A percentile compares a stretch with the other conserved stretches of the same genome.
Conservation (phyloP, 2,113 vertebrate species). For the Glareola pratincola region DNA sequence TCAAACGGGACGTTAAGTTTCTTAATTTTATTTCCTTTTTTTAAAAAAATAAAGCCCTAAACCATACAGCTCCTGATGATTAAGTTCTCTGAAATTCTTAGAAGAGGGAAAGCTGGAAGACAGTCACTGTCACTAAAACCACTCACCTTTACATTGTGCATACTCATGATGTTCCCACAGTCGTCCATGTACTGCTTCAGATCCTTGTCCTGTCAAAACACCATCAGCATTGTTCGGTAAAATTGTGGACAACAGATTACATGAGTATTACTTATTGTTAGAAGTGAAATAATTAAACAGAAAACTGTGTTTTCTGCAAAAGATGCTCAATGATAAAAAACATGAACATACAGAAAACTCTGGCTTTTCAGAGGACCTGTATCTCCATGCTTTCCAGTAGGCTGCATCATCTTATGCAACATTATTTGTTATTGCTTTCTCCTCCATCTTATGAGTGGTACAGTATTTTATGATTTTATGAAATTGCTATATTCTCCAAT, state of each 20-base stretch:
- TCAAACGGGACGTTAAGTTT: not conserved
- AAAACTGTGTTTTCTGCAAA: not conserved
- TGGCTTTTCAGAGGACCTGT: not conserved
- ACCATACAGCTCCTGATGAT: not conserved
- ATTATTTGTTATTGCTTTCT: not conserved
- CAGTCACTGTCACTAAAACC: not conserved
- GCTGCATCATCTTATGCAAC: not conserved
- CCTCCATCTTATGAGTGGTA: not conserved
- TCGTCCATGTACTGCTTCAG: conserved; percentile 99
- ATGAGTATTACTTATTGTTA: not conserved
- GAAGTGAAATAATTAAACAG: not conserved
- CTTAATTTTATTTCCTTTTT: not conserved
- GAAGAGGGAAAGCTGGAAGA: not conserved
- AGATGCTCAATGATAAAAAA: not conserved
- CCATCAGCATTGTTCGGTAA: not conserved
- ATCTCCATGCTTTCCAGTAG: not conserved
- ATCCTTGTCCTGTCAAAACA: conserved; percentile 90
- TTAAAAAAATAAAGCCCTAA: not conserved
- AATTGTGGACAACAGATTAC: not conserved
- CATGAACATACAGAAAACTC: not conserved
- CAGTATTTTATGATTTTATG: not conserved
- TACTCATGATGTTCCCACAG: conserved; percentile 99
- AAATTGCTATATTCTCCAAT: not conserved
- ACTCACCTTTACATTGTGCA: conserved; percentile 98
- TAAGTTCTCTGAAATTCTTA: not conserved